Evolutionary conservation across 2,888 invertebrate species (phyloP).

Genomic region (Phasia obesa): DNA sequence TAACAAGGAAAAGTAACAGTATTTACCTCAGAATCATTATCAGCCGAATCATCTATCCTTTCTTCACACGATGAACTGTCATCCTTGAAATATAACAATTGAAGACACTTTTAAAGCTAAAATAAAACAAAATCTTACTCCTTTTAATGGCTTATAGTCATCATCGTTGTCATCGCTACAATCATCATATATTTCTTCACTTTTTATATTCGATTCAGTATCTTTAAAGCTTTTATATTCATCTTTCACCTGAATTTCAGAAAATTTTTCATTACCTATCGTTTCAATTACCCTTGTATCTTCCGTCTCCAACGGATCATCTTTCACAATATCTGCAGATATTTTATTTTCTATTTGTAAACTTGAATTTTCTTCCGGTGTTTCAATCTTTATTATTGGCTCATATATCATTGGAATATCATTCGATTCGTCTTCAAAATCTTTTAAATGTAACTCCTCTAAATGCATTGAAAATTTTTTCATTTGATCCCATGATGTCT

Average conservation of each 20-base stretch:
- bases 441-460: conserved; percentile 44
- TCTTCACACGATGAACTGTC: conserved; percentile 48
- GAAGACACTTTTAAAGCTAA: neutral
- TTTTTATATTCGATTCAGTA: conserved; percentile 22
- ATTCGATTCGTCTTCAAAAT: conserved; percentile 27
- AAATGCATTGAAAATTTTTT: conserved; percentile 65
- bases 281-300: neutral
- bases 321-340: conserved; percentile 21
- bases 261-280: conserved; percentile 5
- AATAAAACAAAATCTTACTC: conserved; percentile 19
- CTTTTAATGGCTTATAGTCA: conserved; percentile 43
- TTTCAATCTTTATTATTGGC: conserved; percentile 53
- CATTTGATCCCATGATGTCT: conserved; percentile 62
- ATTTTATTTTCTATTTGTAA: conserved; percentile 36
- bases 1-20: too few relatives aligned
- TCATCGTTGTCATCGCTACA: conserved; percentile 51
- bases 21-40: conserved; percentile 54
- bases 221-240: neutral
- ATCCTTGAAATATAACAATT: conserved; percentile 27
- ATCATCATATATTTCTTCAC: conserved; percentile 29
- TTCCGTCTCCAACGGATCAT: conserved; percentile 50
- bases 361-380: conserved; percentile 21
- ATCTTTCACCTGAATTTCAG: conserved; percentile 35
- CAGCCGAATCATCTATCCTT: conserved; percentile 31
- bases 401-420: conserved; percentile 40